Evolutionary conservation across 2,888 invertebrate genomes (phyloP), one percentile per base, ranked within the genome.

Genomic region (Brenthis hecate): DNA sequence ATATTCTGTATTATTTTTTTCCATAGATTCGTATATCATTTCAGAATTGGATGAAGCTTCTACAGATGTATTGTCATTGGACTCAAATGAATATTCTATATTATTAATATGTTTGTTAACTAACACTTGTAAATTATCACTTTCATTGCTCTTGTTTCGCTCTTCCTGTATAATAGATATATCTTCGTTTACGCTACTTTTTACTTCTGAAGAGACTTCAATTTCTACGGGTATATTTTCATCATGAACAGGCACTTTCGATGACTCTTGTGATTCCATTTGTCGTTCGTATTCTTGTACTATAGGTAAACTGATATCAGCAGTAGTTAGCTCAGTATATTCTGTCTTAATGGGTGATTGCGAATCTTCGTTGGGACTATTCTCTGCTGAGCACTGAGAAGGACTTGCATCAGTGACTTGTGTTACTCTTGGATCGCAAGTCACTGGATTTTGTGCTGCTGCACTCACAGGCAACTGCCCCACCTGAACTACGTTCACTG

Each of bases 401-500:
- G 92, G 92, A 74, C 91, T 92, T 6, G 85, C 89, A 68, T 92
- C 81, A 13, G 90, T 87, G 5, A 91, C 92, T 73, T 91, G 92
- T 6, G 91, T 92, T 11, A 92, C 91, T 11, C 92, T 85, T 16
- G 92, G 92, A 72, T 92, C 92, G 72, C 92, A 92, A 13, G 88
- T 89, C 6, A 92, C 84, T 51, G 91, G 89, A 73, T 92, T 92
- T 80, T 92, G 92, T 2, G 90, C 91, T n/a, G 87, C 81, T 50
- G 90, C 86, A 73, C 87, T 92, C 0, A 92, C 91, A 8, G 92
- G 89, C 56, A 90, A 72, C 72, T 92, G 92, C 0, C 92, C 93
- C 2, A 95, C 89, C 79, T 95, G 95, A 0, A 95, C 94, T 1
- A 95, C 94, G 80, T 95, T 94, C 0, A 94, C 94, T 8, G 93